These are phyloP conservation scores for Petroica traversi DNA, from an alignment of 2,113 vertebrate genomes.

Conservation along the genomic window DNA sequence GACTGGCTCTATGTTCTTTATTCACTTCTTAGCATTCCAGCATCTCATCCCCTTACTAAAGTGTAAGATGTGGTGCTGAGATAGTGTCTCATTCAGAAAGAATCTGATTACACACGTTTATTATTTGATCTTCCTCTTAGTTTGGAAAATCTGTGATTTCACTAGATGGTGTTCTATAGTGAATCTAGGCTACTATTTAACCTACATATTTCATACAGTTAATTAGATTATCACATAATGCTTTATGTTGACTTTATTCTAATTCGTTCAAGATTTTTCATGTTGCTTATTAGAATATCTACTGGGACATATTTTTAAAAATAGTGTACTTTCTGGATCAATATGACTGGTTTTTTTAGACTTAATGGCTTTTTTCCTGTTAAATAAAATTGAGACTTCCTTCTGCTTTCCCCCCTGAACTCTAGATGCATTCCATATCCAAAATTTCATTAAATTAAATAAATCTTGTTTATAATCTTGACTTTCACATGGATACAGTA, in stretches of 20 bases:
- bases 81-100: background rate
- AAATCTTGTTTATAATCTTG: background rate
- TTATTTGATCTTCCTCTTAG: background rate
- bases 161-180: background rate
- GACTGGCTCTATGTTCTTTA: background rate
- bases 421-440: background rate
- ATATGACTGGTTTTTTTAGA: background rate
- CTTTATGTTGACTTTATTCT: background rate
- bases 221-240: background rate
- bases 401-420: background rate
- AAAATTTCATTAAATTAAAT: background rate
- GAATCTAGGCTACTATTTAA: background rate
- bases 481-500: background rate
- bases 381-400: background rate
- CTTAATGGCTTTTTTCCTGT: background rate
- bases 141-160: background rate
- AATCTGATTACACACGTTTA: background rate
- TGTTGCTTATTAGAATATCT: background rate
- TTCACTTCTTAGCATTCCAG: background rate
- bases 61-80: background rate
- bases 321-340: background rate
- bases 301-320: background rate
- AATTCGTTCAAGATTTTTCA: background rate
- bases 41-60: background rate
- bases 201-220: background rate